Evolutionary conservation across 2,888 invertebrate genomes (phyloP), one percentile per base, ranked within the genome.

Genomic region (Acrobasis repandana): DNA sequence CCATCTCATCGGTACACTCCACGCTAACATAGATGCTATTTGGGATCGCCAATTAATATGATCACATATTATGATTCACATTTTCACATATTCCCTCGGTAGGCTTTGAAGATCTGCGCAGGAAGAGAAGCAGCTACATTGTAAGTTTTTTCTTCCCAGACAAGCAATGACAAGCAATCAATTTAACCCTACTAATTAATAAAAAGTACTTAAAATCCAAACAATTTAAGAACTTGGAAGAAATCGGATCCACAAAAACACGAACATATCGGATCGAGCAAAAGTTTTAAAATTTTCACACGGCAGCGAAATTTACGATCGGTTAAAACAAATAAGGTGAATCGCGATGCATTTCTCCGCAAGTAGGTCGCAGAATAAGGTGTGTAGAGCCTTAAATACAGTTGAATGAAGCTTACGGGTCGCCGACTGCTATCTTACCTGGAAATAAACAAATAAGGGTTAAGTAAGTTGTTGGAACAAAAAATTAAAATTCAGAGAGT

Each of bases 271-370:
- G 43, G 43, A 46, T 59, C 36, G 47, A 65, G 64, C 63, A 59
- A 63, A 62, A 28, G 64, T 14, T 43, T 43, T 43, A 43, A 43
- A 43, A 70, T 68, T 73, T 79, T 83, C 80, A 74, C 82, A 78
- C 80, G 79, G 69, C 76, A 69, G 66, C 73, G 63, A 77, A 76
- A 81, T 80, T 75, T 82, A 85, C 74, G 76, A 71, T 73, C 73
- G 68, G 76, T 72, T 72, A 71, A 77, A 77, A 77, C 80, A 79
- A 80, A 85, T 78, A 80, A 71, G 76, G 75, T 71, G 70, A 64
- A 61, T 63, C 62, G 65, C 65, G 68, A 71, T 68, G 64, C 72
- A 69, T 80, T 79, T 75, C 73, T 67, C 72, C 64, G 56, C 60
- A 76, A 75, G 75, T 81, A 71, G 76, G 76, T 67, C 76, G 68